phyloP scores from a whole-genome alignment of 2,888 invertebrate genomes.

The Drosophila niveifrons region DNA sequence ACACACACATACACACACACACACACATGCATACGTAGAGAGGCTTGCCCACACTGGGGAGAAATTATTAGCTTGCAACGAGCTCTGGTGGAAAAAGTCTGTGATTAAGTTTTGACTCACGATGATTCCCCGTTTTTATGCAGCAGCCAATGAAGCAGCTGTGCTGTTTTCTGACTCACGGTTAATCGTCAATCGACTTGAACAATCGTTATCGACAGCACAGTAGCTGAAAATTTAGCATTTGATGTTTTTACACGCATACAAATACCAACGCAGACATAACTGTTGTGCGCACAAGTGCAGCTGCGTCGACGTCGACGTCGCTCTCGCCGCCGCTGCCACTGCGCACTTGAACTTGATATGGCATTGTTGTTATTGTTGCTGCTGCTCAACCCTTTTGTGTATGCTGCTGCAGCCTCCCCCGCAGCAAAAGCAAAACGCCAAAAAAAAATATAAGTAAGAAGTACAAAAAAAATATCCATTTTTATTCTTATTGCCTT shows the following conservation, averaged over 20 bases:
- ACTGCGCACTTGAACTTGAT: constrained; percentile 60
- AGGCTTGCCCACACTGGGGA: constrained; percentile 6
- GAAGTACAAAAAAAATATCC: constrained; percentile 1
- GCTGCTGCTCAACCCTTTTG: constrained; percentile 16
- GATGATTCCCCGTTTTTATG: constrained; percentile 11
- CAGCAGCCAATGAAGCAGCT: constrained; percentile 1
- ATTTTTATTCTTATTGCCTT: constrained; percentile 21
- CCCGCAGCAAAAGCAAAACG: constrained; percentile 39
- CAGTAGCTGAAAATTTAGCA: constrained; percentile 9
- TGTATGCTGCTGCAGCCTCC: constrained; percentile 39
- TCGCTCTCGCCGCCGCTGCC: neutral
- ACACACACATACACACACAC: constrained; percentile 9
- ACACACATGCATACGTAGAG: constrained; percentile 7
- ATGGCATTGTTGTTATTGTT: constrained; percentile 29
- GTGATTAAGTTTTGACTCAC: constrained; percentile 49
- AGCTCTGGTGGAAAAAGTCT: constrained; percentile 8
- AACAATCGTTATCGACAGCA: constrained; percentile 18
- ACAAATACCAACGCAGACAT: constrained; percentile 1
- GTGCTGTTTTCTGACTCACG: constrained; percentile 27
- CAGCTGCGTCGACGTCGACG: constrained; percentile 9
- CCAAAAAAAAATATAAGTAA: constrained; percentile 20
- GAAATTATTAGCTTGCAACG: constrained; percentile 13
- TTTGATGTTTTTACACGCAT: constrained; percentile 1
- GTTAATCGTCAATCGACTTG: constrained; percentile 14
- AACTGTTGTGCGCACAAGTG: constrained; percentile 23